Conservation (phyloP, 2,888 invertebrate species). For the Holacanthella duospinosa region DNA sequence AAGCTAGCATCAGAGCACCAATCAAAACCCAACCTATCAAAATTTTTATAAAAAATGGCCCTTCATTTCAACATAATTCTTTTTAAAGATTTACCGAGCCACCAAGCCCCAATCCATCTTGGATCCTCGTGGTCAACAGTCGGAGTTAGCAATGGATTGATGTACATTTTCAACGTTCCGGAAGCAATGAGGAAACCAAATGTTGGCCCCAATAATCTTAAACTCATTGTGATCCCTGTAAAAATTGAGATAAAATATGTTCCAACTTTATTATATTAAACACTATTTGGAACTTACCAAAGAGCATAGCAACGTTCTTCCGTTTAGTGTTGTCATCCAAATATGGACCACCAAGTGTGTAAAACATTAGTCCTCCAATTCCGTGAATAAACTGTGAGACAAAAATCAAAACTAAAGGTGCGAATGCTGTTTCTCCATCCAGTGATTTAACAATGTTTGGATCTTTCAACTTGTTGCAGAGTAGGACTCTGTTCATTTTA, state of each 20-base stretch:
- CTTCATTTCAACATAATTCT: no score
- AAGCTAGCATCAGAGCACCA: conserved; percentile 49
- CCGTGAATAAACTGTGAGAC: conserved; percentile 59
- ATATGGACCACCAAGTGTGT: conserved; percentile 56
- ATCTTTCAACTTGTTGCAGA: conserved; percentile 33
- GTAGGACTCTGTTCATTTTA: background rate
- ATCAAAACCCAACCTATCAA: conserved; percentile 44
- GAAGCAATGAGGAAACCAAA: conserved; percentile 52
- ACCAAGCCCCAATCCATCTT: conserved; percentile 65
- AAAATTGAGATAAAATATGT: conserved; percentile 12
- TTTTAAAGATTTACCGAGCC: no score
- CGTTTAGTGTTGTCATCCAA: conserved; percentile 59
- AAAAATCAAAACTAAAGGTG: conserved; percentile 54
- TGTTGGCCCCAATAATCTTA: conserved; percentile 57
- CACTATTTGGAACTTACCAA: conserved; percentile 43
- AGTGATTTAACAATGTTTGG: conserved; percentile 42
- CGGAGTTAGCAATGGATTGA: conserved; percentile 52
- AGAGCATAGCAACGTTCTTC: conserved; percentile 53
- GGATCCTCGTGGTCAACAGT: conserved; percentile 50
- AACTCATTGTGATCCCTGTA: conserved; percentile 46
- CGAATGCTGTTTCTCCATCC: conserved; percentile 43
- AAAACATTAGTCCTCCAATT: conserved; percentile 57
- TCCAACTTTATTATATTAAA: background rate
- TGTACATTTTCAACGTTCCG: conserved; percentile 48
- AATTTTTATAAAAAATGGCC: no score